Percentiles rank a stretch among this genome's conserved stretches.
phyloP scores from a whole-genome alignment of 2,113 vertebrate species.

The Emberiza fucata region DNA sequence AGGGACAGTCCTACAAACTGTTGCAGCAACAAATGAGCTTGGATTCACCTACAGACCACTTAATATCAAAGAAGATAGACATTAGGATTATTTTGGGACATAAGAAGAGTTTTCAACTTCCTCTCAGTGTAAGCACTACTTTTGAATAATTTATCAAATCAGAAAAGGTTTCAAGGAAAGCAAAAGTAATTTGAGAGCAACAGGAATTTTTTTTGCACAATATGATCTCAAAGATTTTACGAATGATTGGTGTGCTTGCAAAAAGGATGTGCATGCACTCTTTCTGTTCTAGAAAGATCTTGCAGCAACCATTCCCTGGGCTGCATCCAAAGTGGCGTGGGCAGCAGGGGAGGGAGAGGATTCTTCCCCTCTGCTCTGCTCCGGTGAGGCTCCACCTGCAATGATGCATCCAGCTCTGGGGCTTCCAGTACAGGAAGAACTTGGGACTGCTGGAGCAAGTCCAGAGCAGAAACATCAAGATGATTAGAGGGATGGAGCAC shows the following conservation, averaged over 20 bases:
- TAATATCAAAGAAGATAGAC: background rate
- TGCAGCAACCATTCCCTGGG: accelerated
- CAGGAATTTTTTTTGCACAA: background rate
- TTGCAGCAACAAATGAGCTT: background rate
- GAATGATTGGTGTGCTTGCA: background rate
- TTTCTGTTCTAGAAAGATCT: background rate
- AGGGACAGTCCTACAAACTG: background rate
- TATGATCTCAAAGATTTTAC: background rate
- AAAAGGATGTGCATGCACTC: accelerated
- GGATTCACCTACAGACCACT: background rate
- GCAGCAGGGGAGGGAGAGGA: background rate
- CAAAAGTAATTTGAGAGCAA: background rate
- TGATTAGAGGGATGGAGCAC: background rate
- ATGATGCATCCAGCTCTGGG: background rate
- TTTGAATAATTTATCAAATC: background rate
- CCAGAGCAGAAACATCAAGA: background rate
- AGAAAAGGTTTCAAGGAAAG: background rate
- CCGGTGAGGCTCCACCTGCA: background rate
- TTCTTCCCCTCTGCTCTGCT: background rate
- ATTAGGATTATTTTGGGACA: background rate
- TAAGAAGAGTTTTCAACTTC: background rate
- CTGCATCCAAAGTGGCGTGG: accelerated
- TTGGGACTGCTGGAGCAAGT: background rate
- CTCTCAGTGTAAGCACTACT: background rate
- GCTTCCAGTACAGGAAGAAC: background rate